A percentile compares a stretch with the other conserved stretches of the same genome.
phyloP scores from a whole-genome alignment of 2,888 invertebrate species.

The Leptura quadrifasciata region DNA sequence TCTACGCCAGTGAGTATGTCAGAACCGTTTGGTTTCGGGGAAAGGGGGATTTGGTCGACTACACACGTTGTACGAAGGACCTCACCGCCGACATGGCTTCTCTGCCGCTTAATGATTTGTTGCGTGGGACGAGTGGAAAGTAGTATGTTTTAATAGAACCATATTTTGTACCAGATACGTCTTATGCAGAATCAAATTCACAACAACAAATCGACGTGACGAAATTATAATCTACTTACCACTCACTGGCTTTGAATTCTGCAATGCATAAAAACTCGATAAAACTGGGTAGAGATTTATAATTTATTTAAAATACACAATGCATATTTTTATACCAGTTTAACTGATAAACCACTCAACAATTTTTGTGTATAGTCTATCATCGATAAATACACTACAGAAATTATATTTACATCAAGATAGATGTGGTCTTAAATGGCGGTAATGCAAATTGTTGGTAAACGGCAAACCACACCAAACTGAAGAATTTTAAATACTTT shows the following conservation, averaged over 20 bases:
- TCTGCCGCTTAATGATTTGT: constrained; percentile 54
- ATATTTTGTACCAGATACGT: constrained; percentile 45
- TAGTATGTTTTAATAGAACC: constrained; percentile 51
- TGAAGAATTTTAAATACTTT: no score
- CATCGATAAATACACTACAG: not conserved
- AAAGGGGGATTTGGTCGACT: constrained; percentile 54
- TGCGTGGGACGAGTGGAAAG: constrained; percentile 55
- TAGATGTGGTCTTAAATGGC: not conserved
- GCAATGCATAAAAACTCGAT: constrained; percentile 6
- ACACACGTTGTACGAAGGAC: constrained; percentile 56
- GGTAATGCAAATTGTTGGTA: not conserved
- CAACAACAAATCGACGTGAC: constrained; percentile 35
- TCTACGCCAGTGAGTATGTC: constrained; percentile 30
- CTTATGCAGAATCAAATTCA: constrained; percentile 42
- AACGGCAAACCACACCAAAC: no score
- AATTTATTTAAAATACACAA: constrained; percentile 21
- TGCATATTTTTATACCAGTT: constrained; percentile 7
- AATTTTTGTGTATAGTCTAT: not conserved
- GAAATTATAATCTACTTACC: constrained; percentile 41
- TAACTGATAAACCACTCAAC: no score
- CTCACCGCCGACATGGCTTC: constrained; percentile 51
- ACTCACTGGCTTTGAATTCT: constrained; percentile 19
- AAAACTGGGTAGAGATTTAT: not conserved
- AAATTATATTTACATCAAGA: not conserved
- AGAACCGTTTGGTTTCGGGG: constrained; percentile 36